phyloP scores from a whole-genome alignment of 2,113 vertebrate species.

The Trematocara unimaculatum region DNA sequence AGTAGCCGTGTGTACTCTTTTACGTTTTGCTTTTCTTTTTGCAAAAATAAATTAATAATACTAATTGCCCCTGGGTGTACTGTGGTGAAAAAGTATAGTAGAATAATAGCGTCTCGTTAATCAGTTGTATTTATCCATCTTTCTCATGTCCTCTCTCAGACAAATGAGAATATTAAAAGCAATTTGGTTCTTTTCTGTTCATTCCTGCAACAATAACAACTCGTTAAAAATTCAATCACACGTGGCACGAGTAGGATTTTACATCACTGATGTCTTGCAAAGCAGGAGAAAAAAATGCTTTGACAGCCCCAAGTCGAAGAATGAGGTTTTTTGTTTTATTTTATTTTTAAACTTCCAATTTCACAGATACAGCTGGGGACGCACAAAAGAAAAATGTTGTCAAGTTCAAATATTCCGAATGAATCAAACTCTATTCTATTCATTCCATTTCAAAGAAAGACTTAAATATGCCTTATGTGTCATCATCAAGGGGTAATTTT shows the following conservation, averaged over 20 bases:
- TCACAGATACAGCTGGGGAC: neutral
- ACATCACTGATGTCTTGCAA: neutral
- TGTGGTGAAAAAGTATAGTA: neutral
- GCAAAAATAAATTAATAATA: neutral
- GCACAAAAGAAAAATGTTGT: neutral
- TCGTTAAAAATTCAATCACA: conserved; percentile 28
- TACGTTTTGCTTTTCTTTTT: neutral
- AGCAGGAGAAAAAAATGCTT: neutral
- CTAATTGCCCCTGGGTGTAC: neutral
- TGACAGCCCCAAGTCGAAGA: neutral
- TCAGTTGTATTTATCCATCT: neutral
- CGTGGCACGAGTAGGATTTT: neutral
- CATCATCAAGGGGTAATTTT: conserved; percentile 14
- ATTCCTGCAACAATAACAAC: neutral
- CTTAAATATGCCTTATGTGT: neutral
- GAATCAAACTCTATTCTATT: neutral
- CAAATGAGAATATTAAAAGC: neutral
- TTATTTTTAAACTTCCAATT: neutral
- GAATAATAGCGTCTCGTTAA: neutral
- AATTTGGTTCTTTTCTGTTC: neutral
- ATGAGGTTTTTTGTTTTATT: neutral
- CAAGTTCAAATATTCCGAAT: neutral
- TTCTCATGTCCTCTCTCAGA: neutral
- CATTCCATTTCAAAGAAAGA: neutral
- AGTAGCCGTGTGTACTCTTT: neutral